These are phyloP conservation scores for Leptocoma aspasia DNA, from an alignment of 2,113 vertebrate genomes.

Conservation along the genomic window DNA sequence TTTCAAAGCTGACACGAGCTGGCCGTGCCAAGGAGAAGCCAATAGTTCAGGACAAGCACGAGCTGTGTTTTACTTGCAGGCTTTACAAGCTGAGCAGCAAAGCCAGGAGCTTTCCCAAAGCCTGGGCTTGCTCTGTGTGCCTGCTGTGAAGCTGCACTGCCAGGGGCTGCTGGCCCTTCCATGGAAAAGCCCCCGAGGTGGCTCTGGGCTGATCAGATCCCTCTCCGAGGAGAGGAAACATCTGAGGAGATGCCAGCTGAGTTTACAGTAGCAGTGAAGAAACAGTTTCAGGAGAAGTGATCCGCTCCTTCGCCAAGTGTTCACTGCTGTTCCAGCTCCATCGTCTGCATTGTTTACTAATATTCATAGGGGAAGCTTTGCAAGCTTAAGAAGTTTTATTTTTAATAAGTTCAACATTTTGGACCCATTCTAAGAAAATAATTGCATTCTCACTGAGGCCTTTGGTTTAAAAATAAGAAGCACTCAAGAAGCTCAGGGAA, in stretches of 20 bases:
- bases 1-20: background rate
- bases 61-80: background rate
- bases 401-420: slow-evolving; percentile 10
- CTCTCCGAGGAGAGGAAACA: background rate
- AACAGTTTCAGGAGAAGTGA: background rate
- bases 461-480: background rate
- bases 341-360: slow-evolving; percentile 26
- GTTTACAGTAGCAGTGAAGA: background rate
- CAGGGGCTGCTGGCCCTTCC: background rate
- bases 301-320: background rate
- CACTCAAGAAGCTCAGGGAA: background rate
- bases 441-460: background rate
- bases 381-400: background rate
- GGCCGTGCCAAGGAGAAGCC: background rate
- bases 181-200: background rate
- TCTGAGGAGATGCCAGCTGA: background rate
- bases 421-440: background rate
- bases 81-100: background rate
- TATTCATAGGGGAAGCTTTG: slow-evolving; percentile 11
- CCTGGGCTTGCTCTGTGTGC: background rate
- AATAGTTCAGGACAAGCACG: background rate
- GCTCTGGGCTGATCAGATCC: background rate
- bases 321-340: background rate
- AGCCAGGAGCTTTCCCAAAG: background rate
- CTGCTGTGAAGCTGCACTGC: background rate